A percentile compares a stretch with the other conserved stretches of the same genome.
Conservation (phyloP, 1,140 invertebrate genomes). For the Anoplophora glabripennis region DNA sequence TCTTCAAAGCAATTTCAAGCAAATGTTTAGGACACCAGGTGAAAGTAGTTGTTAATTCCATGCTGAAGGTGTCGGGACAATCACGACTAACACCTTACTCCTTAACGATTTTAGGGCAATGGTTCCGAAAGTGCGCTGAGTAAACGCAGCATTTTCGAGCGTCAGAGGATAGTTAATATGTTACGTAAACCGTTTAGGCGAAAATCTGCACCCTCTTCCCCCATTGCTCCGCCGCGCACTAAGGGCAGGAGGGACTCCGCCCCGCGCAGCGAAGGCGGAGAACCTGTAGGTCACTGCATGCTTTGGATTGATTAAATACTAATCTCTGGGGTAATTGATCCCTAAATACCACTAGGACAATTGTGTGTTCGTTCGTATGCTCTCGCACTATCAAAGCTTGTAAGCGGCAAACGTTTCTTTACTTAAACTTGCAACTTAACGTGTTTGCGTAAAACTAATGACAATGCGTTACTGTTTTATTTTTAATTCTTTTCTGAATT, state of each 20-base stretch:
- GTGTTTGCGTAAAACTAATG: no score
- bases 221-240: conserved; percentile 53
- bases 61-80: background rate
- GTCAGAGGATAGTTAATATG: conserved; percentile 54
- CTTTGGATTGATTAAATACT: background rate
- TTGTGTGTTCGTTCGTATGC: background rate
- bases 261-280: conserved; percentile 43
- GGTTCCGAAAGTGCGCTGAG: conserved; percentile 36
- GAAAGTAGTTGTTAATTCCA: no score
- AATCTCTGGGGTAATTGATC: background rate
- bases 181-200: conserved; percentile 63
- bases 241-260: conserved; percentile 51
- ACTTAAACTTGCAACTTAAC: no score
- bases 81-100: conserved; percentile 1
- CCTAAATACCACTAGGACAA: background rate
- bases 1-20: no score
- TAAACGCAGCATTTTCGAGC: conserved; percentile 36
- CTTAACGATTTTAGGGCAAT: conserved; percentile 40
- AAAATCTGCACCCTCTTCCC: conserved; percentile 64
- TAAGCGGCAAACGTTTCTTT: background rate
- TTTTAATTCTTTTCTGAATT: no score
- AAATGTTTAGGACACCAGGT: no score
- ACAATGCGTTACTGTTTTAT: no score
- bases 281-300: conserved; percentile 41
- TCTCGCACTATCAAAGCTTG: background rate